Base-by-base conservation (phyloP, 2,888 invertebrate genomes). In the Caenorhabditis plicata region DNA sequence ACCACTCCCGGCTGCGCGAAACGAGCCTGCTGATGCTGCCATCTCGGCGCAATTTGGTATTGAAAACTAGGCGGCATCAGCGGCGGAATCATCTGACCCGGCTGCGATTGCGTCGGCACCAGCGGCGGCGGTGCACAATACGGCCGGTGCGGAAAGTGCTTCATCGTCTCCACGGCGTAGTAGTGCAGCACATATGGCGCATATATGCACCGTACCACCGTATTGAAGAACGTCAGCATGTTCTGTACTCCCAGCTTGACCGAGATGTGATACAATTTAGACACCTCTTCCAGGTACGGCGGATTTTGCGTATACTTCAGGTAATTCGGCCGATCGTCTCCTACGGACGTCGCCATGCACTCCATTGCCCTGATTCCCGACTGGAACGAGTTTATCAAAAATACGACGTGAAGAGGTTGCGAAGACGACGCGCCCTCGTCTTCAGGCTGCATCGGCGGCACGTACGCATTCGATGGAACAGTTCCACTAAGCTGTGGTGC, bases 401-500 rank as follows among this genome's bases (percentile, higher is more conserved):
- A n/a, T n/a, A n/a, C n/a, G n/a, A n/a, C n/a, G n/a, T n/a, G n/a
- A n/a, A n/a, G n/a, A n/a, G n/a, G n/a, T n/a, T n/a, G n/a, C n/a
- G n/a, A n/a, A n/a, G n/a, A n/a, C n/a, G n/a, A n/a, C n/a, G n/a
- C n/a, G n/a, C n/a, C n/a, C n/a, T n/a, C n/a, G n/a, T n/a, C n/a
- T n/a, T n/a, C n/a, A n/a, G n/a, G n/a, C n/a, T n/a, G n/a, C n/a
- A n/a, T n/a, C n/a, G n/a, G n/a, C n/a, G n/a, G n/a, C n/a, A n/a
- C n/a, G n/a, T n/a, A n/a, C n/a, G n/a, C n/a, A n/a, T 29, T 44
- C 35, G 13, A 20, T 23, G 15, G 26, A 38, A 27, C n/a, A n/a
- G 17, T 47, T 4, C 43, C 49, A 0, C 50, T 50, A 23, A 75
- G 58, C 32, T 71, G 71, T 9, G 75, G 76, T 13, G 76, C 76